These are phyloP conservation scores for Venturia canescens DNA, from an alignment of 1,140 invertebrate species.

Conservation along the genomic window DNA sequence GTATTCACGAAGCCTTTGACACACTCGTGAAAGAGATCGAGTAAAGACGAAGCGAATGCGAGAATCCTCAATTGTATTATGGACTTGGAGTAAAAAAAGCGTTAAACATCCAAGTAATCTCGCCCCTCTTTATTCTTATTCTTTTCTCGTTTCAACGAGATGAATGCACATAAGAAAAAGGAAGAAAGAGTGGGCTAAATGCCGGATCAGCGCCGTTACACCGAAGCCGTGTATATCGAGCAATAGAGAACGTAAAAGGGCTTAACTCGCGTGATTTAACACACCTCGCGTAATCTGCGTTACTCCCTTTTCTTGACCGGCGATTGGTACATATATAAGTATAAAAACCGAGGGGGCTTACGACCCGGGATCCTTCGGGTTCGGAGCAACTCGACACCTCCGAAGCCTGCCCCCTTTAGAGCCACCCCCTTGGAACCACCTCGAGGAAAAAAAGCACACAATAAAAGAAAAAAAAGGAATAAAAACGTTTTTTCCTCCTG, in stretches of 20 bases:
- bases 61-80: slow-evolving; percentile 28
- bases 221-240: background rate
- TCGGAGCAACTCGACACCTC: slow-evolving; percentile 48
- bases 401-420: background rate
- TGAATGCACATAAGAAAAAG: background rate
- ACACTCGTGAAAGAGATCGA: slow-evolving; percentile 46
- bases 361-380: slow-evolving; percentile 20
- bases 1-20: slow-evolving; percentile 69
- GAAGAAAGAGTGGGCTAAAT: background rate
- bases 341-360: background rate
- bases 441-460: slow-evolving; percentile 37
- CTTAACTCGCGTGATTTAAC: background rate
- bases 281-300: background rate
- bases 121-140: background rate
- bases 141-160: background rate
- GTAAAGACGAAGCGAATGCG: slow-evolving; percentile 52
- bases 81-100: slow-evolving; percentile 22
- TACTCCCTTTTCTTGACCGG: background rate
- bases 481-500: slow-evolving; percentile 8
- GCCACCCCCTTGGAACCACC: background rate
- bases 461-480: background rate
- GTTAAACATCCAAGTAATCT: slow-evolving; percentile 7
- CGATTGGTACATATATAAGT: slow-evolving; percentile 3
- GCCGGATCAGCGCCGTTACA: background rate
- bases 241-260: slow-evolving; percentile 3